Evolutionary conservation across 2,888 invertebrate genomes (phyloP), one percentile per base, ranked within the genome.

Genomic region (Stenolophus ochropezus): DNA sequence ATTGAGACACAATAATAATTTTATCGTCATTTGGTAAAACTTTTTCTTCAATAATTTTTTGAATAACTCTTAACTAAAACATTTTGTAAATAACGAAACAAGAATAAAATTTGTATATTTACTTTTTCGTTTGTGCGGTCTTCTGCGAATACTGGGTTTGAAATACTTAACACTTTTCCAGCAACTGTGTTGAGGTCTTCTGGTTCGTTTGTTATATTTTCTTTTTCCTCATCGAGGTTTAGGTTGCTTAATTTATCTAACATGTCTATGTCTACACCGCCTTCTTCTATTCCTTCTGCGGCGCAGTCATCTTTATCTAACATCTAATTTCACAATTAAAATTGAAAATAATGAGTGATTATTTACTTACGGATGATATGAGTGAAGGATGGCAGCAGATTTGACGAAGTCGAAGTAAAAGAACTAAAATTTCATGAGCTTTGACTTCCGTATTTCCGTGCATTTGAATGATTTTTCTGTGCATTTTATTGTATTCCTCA

Each of bases 1-100:
- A 99, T 87, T 98, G 98, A 0, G 98, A 98, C 0, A 99, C 97
- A 4, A 99, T 92, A 4, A 97, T 93, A 0, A 93, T 92, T 87
- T 96, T 96, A 83, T 97, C 95, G 0, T 89, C 90, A 1, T 89
- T 89, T 0, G 82, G 79, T 8, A 93, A 86, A 0, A 94, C 90
- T 16, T 91, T 90, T 6, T 92, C 88, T 81, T 91, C 86, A 0
- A 94, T 86, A 3, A 91, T 91, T 8, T 92, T 87, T 84, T 94
- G 88, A 6, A 94, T 91, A 2, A 91, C 91, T n/a, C 88, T 86
- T 84, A 94, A 91, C 91, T 91, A 83, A 33, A 85, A 84, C 42
- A 20, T 20, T 23, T n/a, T n/a, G n/a, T n/a, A n/a, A n/a, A n/a
- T n/a, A n/a, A n/a, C n/a, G n/a, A n/a, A 61, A 58, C 56, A 2